These are phyloP conservation scores for Nesoenas mayeri DNA, from an alignment of 2,113 vertebrate species.

Conservation along the genomic window DNA sequence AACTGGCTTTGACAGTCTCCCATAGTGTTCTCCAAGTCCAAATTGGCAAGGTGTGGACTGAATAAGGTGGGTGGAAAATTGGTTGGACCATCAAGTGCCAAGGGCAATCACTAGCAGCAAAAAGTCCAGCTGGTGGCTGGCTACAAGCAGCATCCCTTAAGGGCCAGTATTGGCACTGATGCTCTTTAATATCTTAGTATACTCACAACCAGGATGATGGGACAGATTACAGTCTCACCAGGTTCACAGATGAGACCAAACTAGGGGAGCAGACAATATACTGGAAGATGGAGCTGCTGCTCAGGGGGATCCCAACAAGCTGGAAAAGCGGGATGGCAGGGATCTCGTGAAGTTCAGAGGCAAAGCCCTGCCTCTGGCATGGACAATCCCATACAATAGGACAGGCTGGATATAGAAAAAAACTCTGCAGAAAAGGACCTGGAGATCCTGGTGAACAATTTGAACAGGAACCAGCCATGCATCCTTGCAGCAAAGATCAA, in stretches of 20 bases:
- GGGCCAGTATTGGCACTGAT: accelerated
- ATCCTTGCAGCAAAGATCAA: background rate
- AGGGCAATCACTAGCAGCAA: background rate
- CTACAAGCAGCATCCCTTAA: background rate
- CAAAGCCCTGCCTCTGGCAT: background rate
- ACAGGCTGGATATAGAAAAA: background rate
- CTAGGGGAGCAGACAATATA: background rate
- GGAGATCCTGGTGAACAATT: accelerated
- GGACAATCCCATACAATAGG: background rate
- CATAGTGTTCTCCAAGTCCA: background rate
- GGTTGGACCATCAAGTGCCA: too few relatives aligned
- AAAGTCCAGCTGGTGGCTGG: background rate
- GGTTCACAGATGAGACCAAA: background rate
- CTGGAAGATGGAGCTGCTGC: background rate
- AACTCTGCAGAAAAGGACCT: background rate
- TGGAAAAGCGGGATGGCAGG: background rate
- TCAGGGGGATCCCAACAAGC: background rate
- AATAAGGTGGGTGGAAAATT: background rate
- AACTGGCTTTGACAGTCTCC: background rate
- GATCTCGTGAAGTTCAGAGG: background rate
- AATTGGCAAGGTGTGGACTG: accelerated
- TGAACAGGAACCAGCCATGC: background rate
- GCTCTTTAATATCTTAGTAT: background rate
- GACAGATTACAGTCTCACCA: background rate
- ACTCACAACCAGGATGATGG: accelerated